These are phyloP conservation scores for Fabriciana adippe DNA, from an alignment of 2,888 invertebrate genomes.

Conservation along the genomic window DNA sequence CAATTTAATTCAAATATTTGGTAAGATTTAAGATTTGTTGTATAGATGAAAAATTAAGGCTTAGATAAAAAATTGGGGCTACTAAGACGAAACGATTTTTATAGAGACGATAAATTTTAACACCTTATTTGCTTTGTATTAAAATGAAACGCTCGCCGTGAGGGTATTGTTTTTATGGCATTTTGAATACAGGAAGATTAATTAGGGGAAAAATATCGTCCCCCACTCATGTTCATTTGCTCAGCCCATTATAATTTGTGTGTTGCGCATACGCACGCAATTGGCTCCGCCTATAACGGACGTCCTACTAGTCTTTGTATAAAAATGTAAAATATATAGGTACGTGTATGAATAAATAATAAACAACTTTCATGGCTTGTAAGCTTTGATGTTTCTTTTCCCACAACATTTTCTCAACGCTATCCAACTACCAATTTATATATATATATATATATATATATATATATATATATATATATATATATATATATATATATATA, in stretches of 20 bases:
- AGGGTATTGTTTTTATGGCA: slow-evolving; percentile 38
- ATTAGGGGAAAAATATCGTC: slow-evolving; percentile 36
- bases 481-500: too few species aligned
- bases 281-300: slow-evolving; percentile 60
- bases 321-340: slow-evolving; percentile 45
- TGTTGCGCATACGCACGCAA: slow-evolving; percentile 54
- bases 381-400: too few species aligned
- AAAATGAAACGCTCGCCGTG: background rate
- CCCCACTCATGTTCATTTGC: slow-evolving; percentile 35
- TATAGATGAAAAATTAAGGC: slow-evolving; percentile 77
- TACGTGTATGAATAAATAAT: too few species aligned
- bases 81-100: slow-evolving; percentile 15
- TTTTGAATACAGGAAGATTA: slow-evolving; percentile 31
- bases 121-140: slow-evolving; percentile 17
- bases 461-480: too few species aligned
- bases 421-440: too few species aligned
- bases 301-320: slow-evolving; percentile 66
- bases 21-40: slow-evolving; percentile 76
- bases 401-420: too few species aligned
- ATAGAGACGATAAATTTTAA: slow-evolving; percentile 17
- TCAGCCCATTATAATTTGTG: slow-evolving; percentile 38
- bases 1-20: slow-evolving; percentile 79
- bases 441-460: too few species aligned
- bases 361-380: too few species aligned
- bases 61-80: slow-evolving; percentile 46